phyloP scores from a whole-genome alignment of 2,888 invertebrate genomes.

The Tupiocoris notatus region DNA sequence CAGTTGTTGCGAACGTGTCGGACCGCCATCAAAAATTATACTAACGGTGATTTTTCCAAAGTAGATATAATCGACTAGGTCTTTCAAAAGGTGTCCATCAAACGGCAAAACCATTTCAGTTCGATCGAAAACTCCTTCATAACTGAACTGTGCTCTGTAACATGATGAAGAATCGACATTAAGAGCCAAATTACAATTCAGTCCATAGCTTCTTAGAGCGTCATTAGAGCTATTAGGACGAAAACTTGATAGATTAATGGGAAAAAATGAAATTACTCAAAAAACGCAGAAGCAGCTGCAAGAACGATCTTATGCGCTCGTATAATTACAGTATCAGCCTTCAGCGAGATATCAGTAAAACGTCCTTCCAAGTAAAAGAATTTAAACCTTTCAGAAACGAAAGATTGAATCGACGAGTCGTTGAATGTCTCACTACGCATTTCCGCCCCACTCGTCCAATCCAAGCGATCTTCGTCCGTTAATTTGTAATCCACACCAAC shows the following conservation, averaged over 20 bases:
- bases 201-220: no score
- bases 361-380: not conserved
- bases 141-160: constrained; percentile 18
- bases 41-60: constrained; percentile 14
- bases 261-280: constrained; percentile 11
- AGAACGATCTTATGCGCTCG: constrained; percentile 16
- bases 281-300: constrained; percentile 14
- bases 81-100: not conserved
- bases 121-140: not conserved
- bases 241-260: no score
- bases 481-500: no score
- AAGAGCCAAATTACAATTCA: no score
- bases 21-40: no score
- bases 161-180: no score
- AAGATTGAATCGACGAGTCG: constrained; percentile 6
- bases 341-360: constrained; percentile 13
- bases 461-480: no score
- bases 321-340: not conserved
- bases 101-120: not conserved
- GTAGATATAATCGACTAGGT: constrained; percentile 8
- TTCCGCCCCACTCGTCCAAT: no score
- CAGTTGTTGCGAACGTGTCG: no score
- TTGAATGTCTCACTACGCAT: no score
- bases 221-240: no score
- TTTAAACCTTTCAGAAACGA: constrained; percentile 13